Evolutionary conservation across 2,888 invertebrate species (phyloP).

Genomic region (Conops quadrifasciatus): DNA sequence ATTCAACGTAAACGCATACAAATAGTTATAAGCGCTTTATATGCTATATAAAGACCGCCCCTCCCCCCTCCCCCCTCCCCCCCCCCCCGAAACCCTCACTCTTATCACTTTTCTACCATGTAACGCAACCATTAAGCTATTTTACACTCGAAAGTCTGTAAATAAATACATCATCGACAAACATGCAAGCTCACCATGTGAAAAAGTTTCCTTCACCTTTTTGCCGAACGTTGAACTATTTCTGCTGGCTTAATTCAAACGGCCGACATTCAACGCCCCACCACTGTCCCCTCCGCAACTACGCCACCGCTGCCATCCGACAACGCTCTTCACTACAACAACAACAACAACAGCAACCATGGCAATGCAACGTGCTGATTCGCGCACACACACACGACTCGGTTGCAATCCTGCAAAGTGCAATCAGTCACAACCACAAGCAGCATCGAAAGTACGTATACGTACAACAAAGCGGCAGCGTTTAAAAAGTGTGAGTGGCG

Average conservation of each 20-base stretch:
- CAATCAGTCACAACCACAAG: neutral
- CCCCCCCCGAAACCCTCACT: constrained; percentile 1
- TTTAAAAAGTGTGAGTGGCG: neutral
- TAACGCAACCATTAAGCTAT: neutral
- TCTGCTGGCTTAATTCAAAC: constrained; percentile 31
- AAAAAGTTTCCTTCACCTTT: constrained; percentile 46
- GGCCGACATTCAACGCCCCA: constrained; percentile 34
- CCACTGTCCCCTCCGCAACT: neutral
- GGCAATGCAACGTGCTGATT: constrained; percentile 1
- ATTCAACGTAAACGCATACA: neutral
- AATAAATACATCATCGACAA: constrained; percentile 1
- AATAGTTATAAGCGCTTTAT: too few species aligned
- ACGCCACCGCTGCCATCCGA: neutral
- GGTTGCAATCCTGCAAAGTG: constrained; percentile 10
- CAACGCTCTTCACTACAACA: too few species aligned
- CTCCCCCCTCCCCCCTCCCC: neutral
- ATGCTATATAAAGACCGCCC: neutral
- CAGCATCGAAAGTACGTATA: constrained; percentile 3
- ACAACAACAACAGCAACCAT: constrained; percentile 5
- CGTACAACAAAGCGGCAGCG: neutral
- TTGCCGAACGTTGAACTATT: constrained; percentile 47
- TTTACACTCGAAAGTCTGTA: neutral
- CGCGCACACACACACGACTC: neutral
- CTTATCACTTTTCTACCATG: neutral
- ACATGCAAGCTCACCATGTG: constrained; percentile 30